Base-by-base conservation (phyloP, 2,797 vertebrate genomes). In the Ciconia nigra region DNA sequence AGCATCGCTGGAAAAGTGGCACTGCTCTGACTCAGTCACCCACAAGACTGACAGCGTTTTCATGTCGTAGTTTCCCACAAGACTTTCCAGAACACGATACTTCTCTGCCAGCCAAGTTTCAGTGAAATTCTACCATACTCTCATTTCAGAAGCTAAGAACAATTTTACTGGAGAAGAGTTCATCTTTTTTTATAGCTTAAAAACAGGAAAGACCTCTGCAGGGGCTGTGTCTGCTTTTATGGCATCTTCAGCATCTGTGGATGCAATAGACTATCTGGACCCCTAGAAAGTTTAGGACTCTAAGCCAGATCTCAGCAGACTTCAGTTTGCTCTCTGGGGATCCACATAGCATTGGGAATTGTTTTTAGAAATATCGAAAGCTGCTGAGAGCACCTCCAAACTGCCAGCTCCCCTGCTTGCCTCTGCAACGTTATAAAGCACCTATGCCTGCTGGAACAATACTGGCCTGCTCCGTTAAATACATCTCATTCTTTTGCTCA, bases 31-130 rank as follows among this genome's bases (percentile, higher is more conserved):
- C 44, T 69, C 72, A 10, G 22, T 37, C 58, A 28, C 57, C 35
- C 8, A 2, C 6, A 4, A 26, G 61, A 24, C 0, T 10, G 33
- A 66, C 26, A 17, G 22, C 3, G 0, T 16, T 52, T 37, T 51
- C 62, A 47, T 2, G 5, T 6, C 0, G 4, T 3, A 22, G 44
- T 24, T 83, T 62, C 69, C 63, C 73, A 29, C 14, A 33, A 49
- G 70, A 24, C 66, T 46, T 41, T 57, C 62, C 79, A 61, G 41
- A 71, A 44, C 16, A 24, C 6, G 0, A 17, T 67, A 44, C 22
- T 44, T 35, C 62, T 41, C 66, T 15, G 26, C 16, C 52, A 41
- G 77, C 10, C 21, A 39, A 16, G 44, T 18, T 81, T 20, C 44
- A 37, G 66, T 15, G 42, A 42, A 52, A 28, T 58, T 58, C 57